phyloP scores from a whole-genome alignment of 2,113 vertebrate species.

The Entomyzon cyanotis region DNA sequence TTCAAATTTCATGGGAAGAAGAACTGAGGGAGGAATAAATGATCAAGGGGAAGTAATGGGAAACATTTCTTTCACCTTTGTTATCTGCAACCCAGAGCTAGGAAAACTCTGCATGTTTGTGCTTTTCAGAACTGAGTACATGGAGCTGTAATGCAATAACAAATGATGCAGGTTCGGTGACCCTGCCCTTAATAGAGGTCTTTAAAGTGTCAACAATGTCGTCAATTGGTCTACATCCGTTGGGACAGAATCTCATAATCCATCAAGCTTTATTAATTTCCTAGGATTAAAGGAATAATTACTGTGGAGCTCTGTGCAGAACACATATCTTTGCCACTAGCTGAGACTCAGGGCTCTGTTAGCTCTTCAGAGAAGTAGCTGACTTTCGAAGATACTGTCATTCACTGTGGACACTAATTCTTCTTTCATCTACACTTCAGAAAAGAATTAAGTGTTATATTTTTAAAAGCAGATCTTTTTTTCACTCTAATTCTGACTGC shows the following conservation, averaged over 20 bases:
- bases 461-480: not conserved
- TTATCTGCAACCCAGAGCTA: not conserved
- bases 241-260: slow-evolving; percentile 37
- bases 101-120: not conserved
- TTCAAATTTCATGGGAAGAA: not conserved
- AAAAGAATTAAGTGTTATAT: not conserved
- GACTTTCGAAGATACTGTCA: not conserved
- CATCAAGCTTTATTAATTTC: slow-evolving; percentile 53
- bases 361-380: not conserved
- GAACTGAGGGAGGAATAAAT: not conserved
- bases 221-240: not conserved
- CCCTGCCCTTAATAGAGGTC: not conserved
- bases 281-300: slow-evolving; percentile 22
- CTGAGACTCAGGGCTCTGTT: not conserved
- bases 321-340: not conserved
- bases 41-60: not conserved
- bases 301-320: not conserved
- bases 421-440: not conserved
- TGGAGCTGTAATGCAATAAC: not conserved
- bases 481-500: not conserved
- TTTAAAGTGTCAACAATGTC: slow-evolving; percentile 24
- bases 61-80: not conserved
- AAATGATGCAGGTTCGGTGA: slow-evolving; percentile 8
- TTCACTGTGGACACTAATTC: not conserved
- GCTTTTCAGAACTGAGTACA: not conserved